phyloP scores from a whole-genome alignment of 2,113 vertebrate genomes.

The Scomber colias region DNA sequence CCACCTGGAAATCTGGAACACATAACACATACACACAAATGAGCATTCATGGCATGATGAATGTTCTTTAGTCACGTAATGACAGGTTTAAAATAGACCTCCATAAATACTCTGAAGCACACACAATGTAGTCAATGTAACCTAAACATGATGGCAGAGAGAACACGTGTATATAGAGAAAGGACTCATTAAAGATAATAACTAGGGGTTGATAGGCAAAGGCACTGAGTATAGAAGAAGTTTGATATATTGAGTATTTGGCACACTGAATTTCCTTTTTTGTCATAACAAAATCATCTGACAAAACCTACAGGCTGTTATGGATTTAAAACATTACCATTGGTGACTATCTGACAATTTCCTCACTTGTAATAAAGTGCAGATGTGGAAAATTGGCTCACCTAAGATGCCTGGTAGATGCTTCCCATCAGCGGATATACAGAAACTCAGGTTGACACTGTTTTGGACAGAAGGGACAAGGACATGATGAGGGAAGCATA shows the following conservation, averaged over 20 bases:
- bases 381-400: conserved; percentile 83
- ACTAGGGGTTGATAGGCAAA: conserved; percentile 30
- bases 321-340: conserved; percentile 40
- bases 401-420: conserved; percentile 89
- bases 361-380: conserved; percentile 42
- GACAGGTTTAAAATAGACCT: conserved; percentile 44
- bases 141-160: conserved; percentile 19
- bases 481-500: conserved; percentile 61
- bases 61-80: conserved; percentile 39
- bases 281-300: conserved; percentile 37
- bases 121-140: conserved; percentile 53
- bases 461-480: conserved; percentile 66
- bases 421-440: conserved; percentile 91
- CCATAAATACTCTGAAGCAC: conserved; percentile 35
- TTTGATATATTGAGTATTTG: conserved; percentile 6
- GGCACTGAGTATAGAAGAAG: conserved; percentile 27
- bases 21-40: conserved; percentile 55
- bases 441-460: conserved; percentile 95
- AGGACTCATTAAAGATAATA: conserved; percentile 62
- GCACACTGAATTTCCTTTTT: background rate
- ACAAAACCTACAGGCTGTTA: conserved; percentile 44
- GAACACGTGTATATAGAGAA: conserved; percentile 27
- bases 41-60: conserved; percentile 60
- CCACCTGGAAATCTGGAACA: conserved; percentile 88
- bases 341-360: conserved; percentile 51